Evolutionary conservation across 2,113 vertebrate genomes (phyloP).

Genomic region (Perca flavescens): DNA sequence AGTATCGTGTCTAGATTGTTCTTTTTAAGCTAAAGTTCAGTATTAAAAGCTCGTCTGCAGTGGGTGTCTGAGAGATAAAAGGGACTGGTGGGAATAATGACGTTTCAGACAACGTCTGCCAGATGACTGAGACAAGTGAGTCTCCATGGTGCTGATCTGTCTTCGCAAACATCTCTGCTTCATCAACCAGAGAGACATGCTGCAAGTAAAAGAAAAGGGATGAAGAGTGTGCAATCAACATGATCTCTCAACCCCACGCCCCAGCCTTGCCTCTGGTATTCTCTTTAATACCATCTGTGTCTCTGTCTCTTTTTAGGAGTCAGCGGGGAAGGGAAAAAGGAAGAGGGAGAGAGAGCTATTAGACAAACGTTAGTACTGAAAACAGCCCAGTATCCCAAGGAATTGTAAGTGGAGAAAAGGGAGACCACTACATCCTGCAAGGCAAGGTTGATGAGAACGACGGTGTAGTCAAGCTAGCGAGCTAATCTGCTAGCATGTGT

Average conservation of each 20-base stretch:
- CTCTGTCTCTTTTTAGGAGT: background rate
- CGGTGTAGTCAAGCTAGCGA: background rate
- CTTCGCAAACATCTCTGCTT: slow-evolving; percentile 2
- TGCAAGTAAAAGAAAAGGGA: background rate
- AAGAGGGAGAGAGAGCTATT: background rate
- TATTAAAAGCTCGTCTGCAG: background rate
- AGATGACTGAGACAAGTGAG: background rate
- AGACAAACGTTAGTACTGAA: background rate
- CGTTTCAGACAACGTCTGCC: background rate
- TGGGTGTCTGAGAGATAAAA: background rate
- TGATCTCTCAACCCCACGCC: background rate
- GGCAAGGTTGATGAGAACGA: background rate
- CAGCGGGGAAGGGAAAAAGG: background rate
- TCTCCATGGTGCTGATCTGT: background rate
- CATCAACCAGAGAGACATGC: background rate
- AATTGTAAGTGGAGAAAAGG: background rate
- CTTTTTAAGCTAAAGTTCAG: background rate
- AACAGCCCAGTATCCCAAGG: background rate
- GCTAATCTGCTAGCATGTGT: background rate
- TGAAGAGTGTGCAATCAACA: background rate
- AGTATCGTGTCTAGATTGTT: no score
- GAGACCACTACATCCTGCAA: background rate
- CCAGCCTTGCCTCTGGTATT: background rate
- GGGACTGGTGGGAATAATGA: slow-evolving; percentile 17
- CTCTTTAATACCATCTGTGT: background rate